phyloP scores from a whole-genome alignment of 2,113 vertebrate genomes.

The Anolis carolinensis region DNA sequence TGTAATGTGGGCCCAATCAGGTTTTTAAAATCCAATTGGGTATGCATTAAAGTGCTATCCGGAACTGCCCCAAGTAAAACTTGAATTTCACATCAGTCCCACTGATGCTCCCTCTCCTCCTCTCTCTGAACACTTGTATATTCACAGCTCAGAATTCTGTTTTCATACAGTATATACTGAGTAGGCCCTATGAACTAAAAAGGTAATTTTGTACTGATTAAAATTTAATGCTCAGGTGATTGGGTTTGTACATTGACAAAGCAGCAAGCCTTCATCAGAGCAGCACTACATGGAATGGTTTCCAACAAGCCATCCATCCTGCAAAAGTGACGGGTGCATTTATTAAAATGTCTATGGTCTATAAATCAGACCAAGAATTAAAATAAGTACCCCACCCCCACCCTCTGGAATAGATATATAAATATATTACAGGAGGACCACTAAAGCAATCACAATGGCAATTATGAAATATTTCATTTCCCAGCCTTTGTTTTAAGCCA shows the following conservation, averaged over 20 bases:
- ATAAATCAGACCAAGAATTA: slow-evolving; percentile 46
- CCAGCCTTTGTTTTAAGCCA: neutral
- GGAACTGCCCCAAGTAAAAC: neutral
- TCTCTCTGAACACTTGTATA: neutral
- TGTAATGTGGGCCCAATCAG: too few species aligned
- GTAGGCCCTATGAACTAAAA: neutral
- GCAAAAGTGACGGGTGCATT: slow-evolving; percentile 47
- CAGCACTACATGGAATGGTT: slow-evolving; percentile 4
- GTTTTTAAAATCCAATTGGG: too few species aligned
- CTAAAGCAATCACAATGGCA: slow-evolving; percentile 27
- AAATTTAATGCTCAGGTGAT: slow-evolving; percentile 37
- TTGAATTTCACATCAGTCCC: neutral
- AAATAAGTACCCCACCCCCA: slow-evolving; percentile 31
- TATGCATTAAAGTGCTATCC: too few species aligned
- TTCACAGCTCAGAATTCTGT: slow-evolving; percentile 16
- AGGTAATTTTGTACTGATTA: slow-evolving; percentile 41
- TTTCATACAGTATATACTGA: slow-evolving; percentile 4
- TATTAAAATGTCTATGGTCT: slow-evolving; percentile 48
- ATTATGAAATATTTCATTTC: slow-evolving; percentile 32
- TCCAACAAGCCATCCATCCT: slow-evolving; percentile 24
- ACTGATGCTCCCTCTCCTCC: neutral
- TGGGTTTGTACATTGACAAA: slow-evolving; percentile 28
- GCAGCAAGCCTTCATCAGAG: slow-evolving; percentile 33
- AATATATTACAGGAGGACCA: slow-evolving; percentile 42
- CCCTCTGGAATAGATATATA: slow-evolving; percentile 27